Conservation (phyloP, 2,113 vertebrate genomes). For the Rhabdomys dilectus region DNA sequence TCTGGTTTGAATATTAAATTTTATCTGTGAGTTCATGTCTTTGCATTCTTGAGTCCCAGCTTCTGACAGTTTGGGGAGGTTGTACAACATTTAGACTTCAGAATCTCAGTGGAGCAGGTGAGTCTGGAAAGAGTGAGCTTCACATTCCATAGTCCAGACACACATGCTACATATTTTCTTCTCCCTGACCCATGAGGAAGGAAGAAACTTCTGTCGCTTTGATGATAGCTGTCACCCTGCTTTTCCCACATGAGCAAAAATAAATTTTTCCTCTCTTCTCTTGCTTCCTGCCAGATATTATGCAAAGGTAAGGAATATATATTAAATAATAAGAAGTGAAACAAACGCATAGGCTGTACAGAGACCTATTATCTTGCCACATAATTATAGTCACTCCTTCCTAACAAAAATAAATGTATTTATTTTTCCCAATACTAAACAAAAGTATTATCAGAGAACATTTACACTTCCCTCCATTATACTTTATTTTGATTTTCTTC, state of each 20-base stretch:
- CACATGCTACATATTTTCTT: too few species aligned
- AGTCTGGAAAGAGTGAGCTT: too few species aligned
- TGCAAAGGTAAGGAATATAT: background rate
- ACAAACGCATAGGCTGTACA: background rate
- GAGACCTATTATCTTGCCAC: background rate
- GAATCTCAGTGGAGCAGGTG: background rate
- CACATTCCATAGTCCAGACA: accelerated
- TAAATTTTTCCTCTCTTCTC: too few species aligned
- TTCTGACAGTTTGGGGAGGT: background rate
- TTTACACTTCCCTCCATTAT: background rate
- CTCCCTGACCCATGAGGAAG: background rate
- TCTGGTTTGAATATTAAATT: background rate
- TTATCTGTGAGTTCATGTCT: background rate
- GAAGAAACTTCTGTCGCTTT: too few species aligned
- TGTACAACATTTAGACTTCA: too few species aligned
- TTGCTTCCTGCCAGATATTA: too few species aligned
- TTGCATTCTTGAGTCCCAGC: too few species aligned
- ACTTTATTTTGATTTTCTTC: background rate
- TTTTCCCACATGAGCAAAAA: background rate
- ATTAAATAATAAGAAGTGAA: background rate
- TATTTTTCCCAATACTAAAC: background rate
- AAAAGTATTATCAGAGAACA: background rate
- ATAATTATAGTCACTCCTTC: background rate
- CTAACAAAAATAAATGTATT: background rate
- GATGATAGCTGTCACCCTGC: background rate